Percentiles rank a stretch among this genome's conserved stretches.
phyloP scores from a whole-genome alignment of 2,113 vertebrate genomes.

The Xerus inauris region DNA sequence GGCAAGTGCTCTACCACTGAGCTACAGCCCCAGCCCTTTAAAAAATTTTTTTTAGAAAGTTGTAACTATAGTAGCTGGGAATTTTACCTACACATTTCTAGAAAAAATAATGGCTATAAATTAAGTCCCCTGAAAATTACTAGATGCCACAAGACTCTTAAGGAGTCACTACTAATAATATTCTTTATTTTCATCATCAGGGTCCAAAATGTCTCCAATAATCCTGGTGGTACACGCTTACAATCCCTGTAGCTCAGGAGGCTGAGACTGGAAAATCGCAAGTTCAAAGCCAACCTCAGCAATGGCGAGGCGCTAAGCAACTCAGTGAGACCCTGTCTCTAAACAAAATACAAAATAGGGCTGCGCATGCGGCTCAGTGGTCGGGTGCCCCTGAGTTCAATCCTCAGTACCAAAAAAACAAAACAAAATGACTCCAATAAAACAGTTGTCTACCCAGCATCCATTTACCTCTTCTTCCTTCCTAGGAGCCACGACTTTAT shows the following conservation, averaged over 20 bases:
- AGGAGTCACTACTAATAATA: not conserved
- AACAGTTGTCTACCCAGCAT: not conserved
- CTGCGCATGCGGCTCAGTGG: too few relatives aligned
- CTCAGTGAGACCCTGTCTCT: too few relatives aligned
- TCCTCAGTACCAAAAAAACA: too few relatives aligned
- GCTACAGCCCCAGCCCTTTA: not conserved
- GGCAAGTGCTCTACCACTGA: too few relatives aligned
- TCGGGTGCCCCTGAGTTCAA: too few relatives aligned
- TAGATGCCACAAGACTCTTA: not conserved
- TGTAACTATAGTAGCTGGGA: not conserved
- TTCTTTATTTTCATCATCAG: not conserved
- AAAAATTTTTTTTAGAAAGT: not conserved
- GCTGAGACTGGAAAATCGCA: too few relatives aligned
- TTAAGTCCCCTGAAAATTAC: not conserved
- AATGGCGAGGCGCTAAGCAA: too few relatives aligned
- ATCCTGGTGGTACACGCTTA: too few relatives aligned
- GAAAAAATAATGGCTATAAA: not conserved
- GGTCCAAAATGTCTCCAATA: not conserved
- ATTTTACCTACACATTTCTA: not conserved
- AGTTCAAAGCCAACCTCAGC: too few relatives aligned
- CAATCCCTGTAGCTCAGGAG: too few relatives aligned
- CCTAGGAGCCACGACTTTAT: not conserved
- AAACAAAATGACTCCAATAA: not conserved
- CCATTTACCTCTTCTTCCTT: not conserved
- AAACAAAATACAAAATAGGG: too few relatives aligned